Conservation (phyloP, 2,888 invertebrate genomes). For the Sericinus montela region DNA sequence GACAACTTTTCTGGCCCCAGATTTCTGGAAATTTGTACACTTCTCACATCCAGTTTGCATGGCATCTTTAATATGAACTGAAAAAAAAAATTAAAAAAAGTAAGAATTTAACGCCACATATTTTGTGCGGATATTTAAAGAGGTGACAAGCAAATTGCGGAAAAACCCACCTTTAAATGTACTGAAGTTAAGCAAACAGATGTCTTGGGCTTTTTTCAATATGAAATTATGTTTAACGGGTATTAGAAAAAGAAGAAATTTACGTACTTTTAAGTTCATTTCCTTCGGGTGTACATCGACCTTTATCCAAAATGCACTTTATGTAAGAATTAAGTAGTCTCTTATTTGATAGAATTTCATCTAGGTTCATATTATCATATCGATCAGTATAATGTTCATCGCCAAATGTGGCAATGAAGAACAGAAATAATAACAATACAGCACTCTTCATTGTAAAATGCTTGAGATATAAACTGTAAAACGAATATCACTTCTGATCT, state of each 20-base stretch:
- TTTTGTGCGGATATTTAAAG: too few relatives aligned
- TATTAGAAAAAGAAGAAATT: neutral
- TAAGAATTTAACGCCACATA: too few relatives aligned
- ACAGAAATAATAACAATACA: constrained; percentile 9
- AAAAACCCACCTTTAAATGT: too few relatives aligned
- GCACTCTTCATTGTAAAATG: constrained; percentile 21
- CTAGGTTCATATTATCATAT: constrained; percentile 84
- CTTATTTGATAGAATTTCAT: constrained; percentile 83
- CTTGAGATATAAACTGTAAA: neutral
- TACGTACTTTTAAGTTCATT: constrained; percentile 75
- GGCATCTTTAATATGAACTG: constrained; percentile 83
- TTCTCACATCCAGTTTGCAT: constrained; percentile 82
- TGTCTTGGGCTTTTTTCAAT: too few relatives aligned
- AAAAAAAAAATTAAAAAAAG: too few relatives aligned
- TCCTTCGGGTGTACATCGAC: constrained; percentile 84
- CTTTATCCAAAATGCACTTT: constrained; percentile 82
- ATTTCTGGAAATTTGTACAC: constrained; percentile 83
- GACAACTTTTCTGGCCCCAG: constrained; percentile 82
- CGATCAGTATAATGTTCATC: constrained; percentile 78
- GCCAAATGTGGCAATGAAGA: constrained; percentile 17
- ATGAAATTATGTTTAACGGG: too few relatives aligned
- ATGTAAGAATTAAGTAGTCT: constrained; percentile 83
- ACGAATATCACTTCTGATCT: neutral
- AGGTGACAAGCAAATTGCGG: too few relatives aligned
- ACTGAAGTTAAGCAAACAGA: too few relatives aligned